Base-by-base conservation (phyloP, 2,797 vertebrate genomes). In the Acropternis orthonyx region DNA sequence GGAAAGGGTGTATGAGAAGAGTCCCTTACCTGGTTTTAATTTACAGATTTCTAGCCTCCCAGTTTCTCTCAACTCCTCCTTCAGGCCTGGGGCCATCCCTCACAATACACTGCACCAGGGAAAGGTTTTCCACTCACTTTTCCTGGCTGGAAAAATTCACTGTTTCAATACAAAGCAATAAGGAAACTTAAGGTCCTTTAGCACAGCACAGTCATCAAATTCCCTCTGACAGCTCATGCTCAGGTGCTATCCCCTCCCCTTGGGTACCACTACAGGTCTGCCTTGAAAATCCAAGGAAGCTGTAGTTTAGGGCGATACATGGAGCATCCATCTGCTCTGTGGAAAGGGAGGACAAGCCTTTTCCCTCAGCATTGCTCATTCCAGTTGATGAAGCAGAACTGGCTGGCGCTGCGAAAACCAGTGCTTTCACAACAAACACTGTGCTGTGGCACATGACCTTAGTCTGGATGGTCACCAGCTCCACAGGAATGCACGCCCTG, bases 181-280 rank as follows among this genome's bases (percentile, higher is more conserved):
- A 37, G 20, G 7, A 52, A 76, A 61, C 28, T 55, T 22, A 46
- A 12, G 30, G n/a, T 12, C 23, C 68, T 81, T 41, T 22, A 51
- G n/a, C 0, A 0, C 11, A 34, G 10, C 16, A 62, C 1, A 1
- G 24, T 54, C 24, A 32, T 22, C 24, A 54, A 0, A 28, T 75
- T 46, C 51, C 8, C 26, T 48, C 39, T 46, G 32, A 66, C 26
- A 79, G 23, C 15, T 73, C 14, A 10, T 14, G 9, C 41, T 51
- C 41, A 37, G 12, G 12, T 27, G 10, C 13, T 69, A 3, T 30
- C 12, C 18, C 39, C 37, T 80, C 4, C 0, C 20, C 54, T 61
- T 34, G 28, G 23, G 26, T 18, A 54, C 10, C 16, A 36, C 43
- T 28, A 43, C 9, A 62, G 24, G 18, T 80, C 73, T 93, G 43